Percentiles rank a stretch among this genome's conserved stretches.
Evolutionary conservation across 2,113 vertebrate species (phyloP).

Genomic region (Calyptomena viridis): DNA sequence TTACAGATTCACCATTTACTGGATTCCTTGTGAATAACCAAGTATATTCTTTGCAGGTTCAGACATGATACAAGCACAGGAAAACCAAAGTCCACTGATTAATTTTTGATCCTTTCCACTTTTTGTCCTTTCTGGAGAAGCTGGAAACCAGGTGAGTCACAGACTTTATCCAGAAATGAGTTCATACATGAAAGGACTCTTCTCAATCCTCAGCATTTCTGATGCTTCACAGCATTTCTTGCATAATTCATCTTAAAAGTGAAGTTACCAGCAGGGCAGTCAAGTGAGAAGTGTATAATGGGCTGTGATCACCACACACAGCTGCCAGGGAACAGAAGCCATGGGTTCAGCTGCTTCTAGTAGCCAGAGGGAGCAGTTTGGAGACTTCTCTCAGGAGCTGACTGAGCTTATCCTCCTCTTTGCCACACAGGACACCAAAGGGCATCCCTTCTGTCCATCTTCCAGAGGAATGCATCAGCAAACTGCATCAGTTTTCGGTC

Average conservation of each 20-base stretch:
- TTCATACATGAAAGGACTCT: background rate
- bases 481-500: background rate
- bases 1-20: conserved; percentile 51
- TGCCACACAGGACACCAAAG: background rate
- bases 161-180: background rate
- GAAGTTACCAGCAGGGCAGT: background rate
- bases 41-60: conserved; percentile 19
- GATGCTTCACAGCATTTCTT: background rate
- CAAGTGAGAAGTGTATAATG: background rate
- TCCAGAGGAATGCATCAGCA: background rate
- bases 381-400: background rate
- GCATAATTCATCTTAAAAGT: background rate
- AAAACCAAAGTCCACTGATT: background rate
- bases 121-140: background rate
- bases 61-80: conserved; percentile 41
- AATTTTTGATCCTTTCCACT: background rate
- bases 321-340: background rate
- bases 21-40: conserved; percentile 21
- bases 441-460: background rate
- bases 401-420: background rate
- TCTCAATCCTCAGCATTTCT: background rate
- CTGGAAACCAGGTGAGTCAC: background rate
- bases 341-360: background rate
- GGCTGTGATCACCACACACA: background rate
- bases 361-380: conserved; percentile 23